Evolutionary conservation across 2,888 invertebrate species (phyloP), one percentile per base, ranked within the genome.

Genomic region (Copidosoma aretas): DNA sequence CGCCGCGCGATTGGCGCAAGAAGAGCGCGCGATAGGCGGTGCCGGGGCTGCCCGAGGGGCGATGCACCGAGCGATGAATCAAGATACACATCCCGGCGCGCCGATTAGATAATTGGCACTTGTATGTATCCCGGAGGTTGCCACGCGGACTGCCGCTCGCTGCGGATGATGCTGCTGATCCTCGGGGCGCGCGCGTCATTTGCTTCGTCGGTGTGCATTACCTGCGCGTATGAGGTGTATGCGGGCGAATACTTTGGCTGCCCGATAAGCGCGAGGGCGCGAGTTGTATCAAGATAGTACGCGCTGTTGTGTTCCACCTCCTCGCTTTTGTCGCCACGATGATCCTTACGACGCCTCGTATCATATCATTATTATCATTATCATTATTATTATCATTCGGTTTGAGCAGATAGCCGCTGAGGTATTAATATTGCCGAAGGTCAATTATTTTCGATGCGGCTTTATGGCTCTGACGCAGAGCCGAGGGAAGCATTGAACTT

Each of bases 41-140:
- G n/a, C n/a, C 19, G 52, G 3, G 14, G 12, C 12, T 32, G 25
- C 17, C 2, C 39, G 56, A 15, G 17, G 14, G 41, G 58, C n/a
- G 43, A 10, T 41, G 21, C 51, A 39, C 61, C 32, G 59, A 43
- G 59, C 57, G 51, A 19, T 39, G 62, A 64, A 67, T 57, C 62
- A 64, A 70, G 68, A 67, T n/a, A n/a, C n/a, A n/a, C n/a, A n/a
- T 69, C 46, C 25, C 54, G 17, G 24, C 51, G 32, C 15, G 19
- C 46, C 62, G 71, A 69, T 71, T 67, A 64, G 63, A 71, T 70
- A 74, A 74, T 71, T 72, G 67, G 60, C 62, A 71, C n/a, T n/a
- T 71, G 70, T 72, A 73, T 70, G 70, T 64, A 69, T 64, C 53
- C 21, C 32, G 8, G 39, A 24, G 56, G 32, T 12, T 41, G 53